Evolutionary conservation across 2,797 vertebrate genomes (phyloP), one percentile per base, ranked within the genome.

Genomic region (Falco cherrug): DNA sequence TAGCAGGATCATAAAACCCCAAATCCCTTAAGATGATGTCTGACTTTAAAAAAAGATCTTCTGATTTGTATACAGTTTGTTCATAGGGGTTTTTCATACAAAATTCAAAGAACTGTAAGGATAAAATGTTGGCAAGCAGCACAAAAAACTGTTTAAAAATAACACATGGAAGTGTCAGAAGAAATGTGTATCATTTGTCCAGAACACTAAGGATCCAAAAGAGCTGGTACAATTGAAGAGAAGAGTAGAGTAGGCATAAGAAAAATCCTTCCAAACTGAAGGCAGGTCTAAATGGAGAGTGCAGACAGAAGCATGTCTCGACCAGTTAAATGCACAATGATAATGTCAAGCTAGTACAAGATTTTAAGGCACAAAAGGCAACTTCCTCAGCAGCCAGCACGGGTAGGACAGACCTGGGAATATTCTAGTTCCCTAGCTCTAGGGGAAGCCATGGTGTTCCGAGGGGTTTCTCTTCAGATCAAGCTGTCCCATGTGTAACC

Each of bases 101-200:
- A 90, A 95, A 94, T 68, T 91, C 85, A 81, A 95, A 95, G 88
- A 94, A 76, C 35, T 11, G 29, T 35, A 76, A 78, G 29, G 85
- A 91, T 81, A 69, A 95, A 88, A 69, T 47, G 65, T 88, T 95
- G 80, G 93, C 96, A 94, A 94, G 87, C 80, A 65, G 76, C 73
- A 90, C 25, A 47, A 89, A 93, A 94, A 93, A 48, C 25, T 54
- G 50, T 74, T 95, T 88, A 54, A 95, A 97, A 90, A 93, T 84
- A 96, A 93, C 90, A 90, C 60, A 65, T 14, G 67, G 90, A 87
- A 86, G 88, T 68, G n/a, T 84, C 84, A 82, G 74, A 93, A 95
- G 63, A 89, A 90, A 96, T 41, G 67, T 48, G 3, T 57, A 88
- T 92, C 77, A 69, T 71, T 96, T 84, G 88, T 78, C 77, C 83